Evolutionary conservation across 2,888 invertebrate genomes (phyloP).

Genomic region (Trachelus troglodyta): DNA sequence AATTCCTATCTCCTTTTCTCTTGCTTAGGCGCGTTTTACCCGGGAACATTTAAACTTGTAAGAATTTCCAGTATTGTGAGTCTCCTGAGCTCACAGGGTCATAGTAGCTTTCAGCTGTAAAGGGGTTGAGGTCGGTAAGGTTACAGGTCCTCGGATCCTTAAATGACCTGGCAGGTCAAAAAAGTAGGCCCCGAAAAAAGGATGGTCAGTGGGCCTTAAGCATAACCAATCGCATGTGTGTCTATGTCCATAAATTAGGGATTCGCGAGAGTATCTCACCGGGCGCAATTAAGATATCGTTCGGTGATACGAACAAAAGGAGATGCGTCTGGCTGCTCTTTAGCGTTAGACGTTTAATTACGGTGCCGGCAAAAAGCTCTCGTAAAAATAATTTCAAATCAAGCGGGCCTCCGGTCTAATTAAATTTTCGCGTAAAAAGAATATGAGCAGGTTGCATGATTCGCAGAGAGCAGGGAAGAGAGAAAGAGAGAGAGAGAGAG

Average conservation of each 20-base stretch:
- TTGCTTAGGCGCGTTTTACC: not conserved
- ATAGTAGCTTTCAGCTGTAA: too few species aligned
- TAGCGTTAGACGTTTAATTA: slow-evolving; percentile 52
- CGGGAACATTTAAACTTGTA: slow-evolving; percentile 1
- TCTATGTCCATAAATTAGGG: slow-evolving; percentile 51
- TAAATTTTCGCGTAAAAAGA: slow-evolving; percentile 56
- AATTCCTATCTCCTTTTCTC: slow-evolving; percentile 47
- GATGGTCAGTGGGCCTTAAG: slow-evolving; percentile 17
- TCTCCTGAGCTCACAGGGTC: too few species aligned
- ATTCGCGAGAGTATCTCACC: slow-evolving; percentile 53
- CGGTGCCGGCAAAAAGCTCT: slow-evolving; percentile 41
- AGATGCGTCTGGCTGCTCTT: slow-evolving; percentile 21
- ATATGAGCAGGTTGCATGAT: slow-evolving; percentile 4
- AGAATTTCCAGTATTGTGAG: not conserved
- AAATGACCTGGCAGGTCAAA: too few species aligned
- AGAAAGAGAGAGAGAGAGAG: too few species aligned
- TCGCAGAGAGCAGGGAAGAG: too few species aligned
- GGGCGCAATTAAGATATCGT: slow-evolving; percentile 55
- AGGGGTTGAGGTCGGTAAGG: too few species aligned
- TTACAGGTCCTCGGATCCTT: too few species aligned
- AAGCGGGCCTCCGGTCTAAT: slow-evolving; percentile 51
- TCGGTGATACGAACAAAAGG: too few species aligned
- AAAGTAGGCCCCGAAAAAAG: too few species aligned
- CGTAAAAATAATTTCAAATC: slow-evolving; percentile 59
- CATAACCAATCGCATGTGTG: slow-evolving; percentile 31